Conservation (phyloP, 2,888 invertebrate species). For the Hirudinaria manillensis region DNA sequence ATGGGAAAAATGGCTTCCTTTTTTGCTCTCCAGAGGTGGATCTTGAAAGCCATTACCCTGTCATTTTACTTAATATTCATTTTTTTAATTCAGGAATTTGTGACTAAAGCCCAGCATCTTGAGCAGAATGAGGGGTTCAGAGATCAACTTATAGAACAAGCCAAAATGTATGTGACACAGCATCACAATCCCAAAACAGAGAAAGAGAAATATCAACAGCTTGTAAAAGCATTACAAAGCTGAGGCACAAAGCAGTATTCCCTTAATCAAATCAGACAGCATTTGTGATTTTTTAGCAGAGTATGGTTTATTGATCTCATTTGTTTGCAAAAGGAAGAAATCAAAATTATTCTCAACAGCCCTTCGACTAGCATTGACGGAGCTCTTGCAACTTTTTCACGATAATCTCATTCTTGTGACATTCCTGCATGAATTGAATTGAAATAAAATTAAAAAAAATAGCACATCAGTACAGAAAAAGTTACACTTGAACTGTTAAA, state of each 20-base stretch:
- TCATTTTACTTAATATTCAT: neutral
- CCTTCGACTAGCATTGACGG: too few relatives aligned
- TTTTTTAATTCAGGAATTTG: neutral
- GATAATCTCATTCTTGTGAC: constrained; percentile 66
- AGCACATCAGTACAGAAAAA: neutral
- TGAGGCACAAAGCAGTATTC: neutral
- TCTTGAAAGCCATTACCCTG: neutral
- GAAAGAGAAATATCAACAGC: neutral
- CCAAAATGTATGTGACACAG: neutral
- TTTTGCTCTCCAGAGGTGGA: neutral
- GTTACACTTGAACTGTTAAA: neutral
- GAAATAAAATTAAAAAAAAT: neutral
- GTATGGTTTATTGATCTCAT: constrained; percentile 6
- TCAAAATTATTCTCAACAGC: too few relatives aligned
- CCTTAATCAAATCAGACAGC: neutral
- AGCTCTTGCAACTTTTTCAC: constrained; percentile 45
- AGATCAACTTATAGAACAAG: neutral
- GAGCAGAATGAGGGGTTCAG: neutral
- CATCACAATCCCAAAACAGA: constrained; percentile 3
- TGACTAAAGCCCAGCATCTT: neutral
- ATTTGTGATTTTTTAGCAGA: neutral
- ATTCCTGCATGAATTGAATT: constrained; percentile 56
- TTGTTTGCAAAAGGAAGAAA: neutral
- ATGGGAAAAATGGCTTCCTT: constrained; percentile 17
- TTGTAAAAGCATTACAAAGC: neutral